These are phyloP conservation scores for Neodon shergylaensis DNA, from an alignment of 2,113 vertebrate genomes.

Conservation along the genomic window DNA sequence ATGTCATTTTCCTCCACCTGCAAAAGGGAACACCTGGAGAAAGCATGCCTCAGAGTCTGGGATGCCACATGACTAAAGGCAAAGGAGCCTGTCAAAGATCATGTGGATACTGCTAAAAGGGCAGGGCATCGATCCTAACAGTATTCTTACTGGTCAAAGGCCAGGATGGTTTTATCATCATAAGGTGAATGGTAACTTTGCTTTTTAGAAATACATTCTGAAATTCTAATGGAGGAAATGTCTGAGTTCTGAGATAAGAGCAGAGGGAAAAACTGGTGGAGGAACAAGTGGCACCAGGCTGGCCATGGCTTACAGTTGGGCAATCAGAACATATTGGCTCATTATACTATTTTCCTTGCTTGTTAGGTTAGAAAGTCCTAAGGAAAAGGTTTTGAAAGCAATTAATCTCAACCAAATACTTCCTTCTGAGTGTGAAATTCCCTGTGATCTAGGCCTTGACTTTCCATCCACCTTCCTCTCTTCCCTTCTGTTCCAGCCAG, in stretches of 20 bases:
- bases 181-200: not conserved
- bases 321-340: not conserved
- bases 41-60: not conserved
- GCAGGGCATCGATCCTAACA: not conserved
- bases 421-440: not conserved
- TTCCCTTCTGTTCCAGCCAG: not conserved
- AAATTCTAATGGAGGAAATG: not conserved
- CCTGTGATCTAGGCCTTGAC: not conserved
- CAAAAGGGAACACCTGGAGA: not conserved
- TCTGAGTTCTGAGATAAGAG: no score
- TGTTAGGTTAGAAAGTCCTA: not conserved
- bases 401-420: not conserved
- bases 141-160: not conserved
- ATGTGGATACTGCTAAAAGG: fast-evolving
- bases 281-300: not conserved
- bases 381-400: not conserved
- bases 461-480: not conserved
- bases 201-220: not conserved
- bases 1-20: not conserved
- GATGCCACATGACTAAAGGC: not conserved
- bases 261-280: no score
- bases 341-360: not conserved
- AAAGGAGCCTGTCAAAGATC: not conserved
- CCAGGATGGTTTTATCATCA: fast-evolving
- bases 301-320: no score